Conservation (phyloP, 2,888 invertebrate genomes). For the Chrysolina oricalcia region DNA sequence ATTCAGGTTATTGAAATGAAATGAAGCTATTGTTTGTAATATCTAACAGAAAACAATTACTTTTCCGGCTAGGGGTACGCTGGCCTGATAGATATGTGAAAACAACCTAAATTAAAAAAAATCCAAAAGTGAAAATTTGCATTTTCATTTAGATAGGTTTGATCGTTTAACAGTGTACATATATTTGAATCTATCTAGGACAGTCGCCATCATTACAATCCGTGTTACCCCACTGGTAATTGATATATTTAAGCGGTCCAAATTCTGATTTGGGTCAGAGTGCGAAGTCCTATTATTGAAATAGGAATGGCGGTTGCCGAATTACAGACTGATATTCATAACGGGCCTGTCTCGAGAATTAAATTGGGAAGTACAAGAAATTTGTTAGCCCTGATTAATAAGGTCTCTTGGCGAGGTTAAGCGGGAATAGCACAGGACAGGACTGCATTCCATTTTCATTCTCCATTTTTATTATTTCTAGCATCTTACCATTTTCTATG, state of each 20-base stretch:
- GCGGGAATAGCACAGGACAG: neutral
- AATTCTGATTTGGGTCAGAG: slow-evolving; percentile 17
- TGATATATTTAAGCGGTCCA: neutral
- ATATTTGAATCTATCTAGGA: too few species aligned
- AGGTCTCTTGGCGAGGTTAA: slow-evolving; percentile 17
- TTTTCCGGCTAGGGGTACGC: too few species aligned
- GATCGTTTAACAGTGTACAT: too few species aligned
- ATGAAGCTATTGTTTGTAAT: too few species aligned
- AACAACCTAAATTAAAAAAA: too few species aligned
- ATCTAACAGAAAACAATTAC: too few species aligned
- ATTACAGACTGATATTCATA: slow-evolving; percentile 29
- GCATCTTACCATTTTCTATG: too few species aligned
- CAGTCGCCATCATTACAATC: neutral
- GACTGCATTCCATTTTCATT: neutral
- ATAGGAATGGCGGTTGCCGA: slow-evolving; percentile 14
- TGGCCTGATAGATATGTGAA: too few species aligned
- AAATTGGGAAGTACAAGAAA: slow-evolving; percentile 29
- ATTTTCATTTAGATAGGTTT: too few species aligned
- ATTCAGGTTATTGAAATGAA: too few species aligned
- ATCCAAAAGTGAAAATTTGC: too few species aligned
- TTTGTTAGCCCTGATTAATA: slow-evolving; percentile 40
- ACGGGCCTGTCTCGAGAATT: slow-evolving; percentile 30
- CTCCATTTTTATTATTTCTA: neutral
- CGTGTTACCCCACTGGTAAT: neutral
- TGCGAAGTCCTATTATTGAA: slow-evolving; percentile 26